Evolutionary conservation across 2,113 vertebrate species (phyloP).

Genomic region (Vidua chalybeata): DNA sequence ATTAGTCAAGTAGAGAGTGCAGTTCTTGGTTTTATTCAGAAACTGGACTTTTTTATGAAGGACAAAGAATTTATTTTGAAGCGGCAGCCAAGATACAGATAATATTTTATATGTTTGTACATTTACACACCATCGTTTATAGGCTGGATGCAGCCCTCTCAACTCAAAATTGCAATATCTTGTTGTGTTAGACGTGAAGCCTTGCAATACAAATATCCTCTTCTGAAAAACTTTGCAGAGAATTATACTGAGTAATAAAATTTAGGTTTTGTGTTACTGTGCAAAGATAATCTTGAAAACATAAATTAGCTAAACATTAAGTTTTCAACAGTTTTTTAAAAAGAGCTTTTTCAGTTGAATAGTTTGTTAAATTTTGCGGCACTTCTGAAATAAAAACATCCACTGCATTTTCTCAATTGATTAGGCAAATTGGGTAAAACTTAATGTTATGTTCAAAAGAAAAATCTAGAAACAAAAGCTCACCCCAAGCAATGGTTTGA

Average conservation of each 20-base stretch:
- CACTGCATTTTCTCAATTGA: constrained; percentile 27
- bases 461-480: not conserved
- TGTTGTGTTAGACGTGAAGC: not conserved
- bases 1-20: not conserved
- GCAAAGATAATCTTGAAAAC: constrained; percentile 12
- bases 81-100: not conserved
- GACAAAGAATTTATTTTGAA: not conserved
- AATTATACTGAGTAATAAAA: not conserved
- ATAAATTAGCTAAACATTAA: constrained; percentile 25
- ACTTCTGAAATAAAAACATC: constrained; percentile 20
- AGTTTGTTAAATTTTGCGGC: constrained; percentile 33
- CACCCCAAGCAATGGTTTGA: not conserved
- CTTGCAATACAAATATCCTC: not conserved
- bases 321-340: constrained; percentile 30
- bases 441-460: not conserved
- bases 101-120: not conserved
- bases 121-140: not conserved
- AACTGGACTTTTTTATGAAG: not conserved
- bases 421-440: constrained; percentile 11
- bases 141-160: not conserved
- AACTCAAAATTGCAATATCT: not conserved
- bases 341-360: constrained; percentile 27
- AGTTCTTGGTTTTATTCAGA: not conserved
- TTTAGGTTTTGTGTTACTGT: not conserved
- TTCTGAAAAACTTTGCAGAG: not conserved